Base-by-base conservation (phyloP, 2,888 invertebrate species). In the Andrena hattorfiana region DNA sequence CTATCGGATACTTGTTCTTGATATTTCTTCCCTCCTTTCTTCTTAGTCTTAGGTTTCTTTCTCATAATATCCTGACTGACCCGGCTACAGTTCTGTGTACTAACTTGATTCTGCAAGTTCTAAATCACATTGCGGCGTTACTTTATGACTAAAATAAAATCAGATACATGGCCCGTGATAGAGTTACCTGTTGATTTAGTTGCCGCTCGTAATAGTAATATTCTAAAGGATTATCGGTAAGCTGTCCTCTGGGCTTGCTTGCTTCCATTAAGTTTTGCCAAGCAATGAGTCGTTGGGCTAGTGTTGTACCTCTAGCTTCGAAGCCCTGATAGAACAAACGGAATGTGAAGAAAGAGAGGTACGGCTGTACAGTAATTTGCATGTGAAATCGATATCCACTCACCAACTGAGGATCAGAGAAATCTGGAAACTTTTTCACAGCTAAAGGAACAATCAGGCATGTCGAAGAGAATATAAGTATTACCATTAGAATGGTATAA, bases 261-360 rank as follows among this genome's bases (percentile, higher is more conserved):
- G 97, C 96, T 91, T 97, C 96, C 80, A 97, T 94, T 70, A 99
- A 95, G 94, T 98, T 98, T 90, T 97, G 95, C 97, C 98, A 98
- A 35, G 98, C 96, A 62, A 96, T 96, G 85, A 97, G 95, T 72
- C 98, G 96, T 92, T 97, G 96, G 2, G 98, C 96, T 90, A 99
- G 95, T 62, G 95, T 94, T 1, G 98, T 99, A n/a, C 98, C 98
- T 84, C 99, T 95, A 16, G 98, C 97, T 94, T 98, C 98, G 94
- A 99, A 99, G 4, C 99, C 99, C 96, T 30, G 28, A 60, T 26
- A 63, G 20, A n/a, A 16, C 35, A 32, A 23, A 73, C 2, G 3
- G 10, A 62, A 35, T 8, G 71, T 64, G 20, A 56, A 56, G 54
- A 20, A 7, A 30, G 42, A 20, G 7, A 56, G 7, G 26, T 23